These are phyloP conservation scores for Plagiodera versicolora DNA, from an alignment of 2,888 invertebrate species.

Conservation along the genomic window DNA sequence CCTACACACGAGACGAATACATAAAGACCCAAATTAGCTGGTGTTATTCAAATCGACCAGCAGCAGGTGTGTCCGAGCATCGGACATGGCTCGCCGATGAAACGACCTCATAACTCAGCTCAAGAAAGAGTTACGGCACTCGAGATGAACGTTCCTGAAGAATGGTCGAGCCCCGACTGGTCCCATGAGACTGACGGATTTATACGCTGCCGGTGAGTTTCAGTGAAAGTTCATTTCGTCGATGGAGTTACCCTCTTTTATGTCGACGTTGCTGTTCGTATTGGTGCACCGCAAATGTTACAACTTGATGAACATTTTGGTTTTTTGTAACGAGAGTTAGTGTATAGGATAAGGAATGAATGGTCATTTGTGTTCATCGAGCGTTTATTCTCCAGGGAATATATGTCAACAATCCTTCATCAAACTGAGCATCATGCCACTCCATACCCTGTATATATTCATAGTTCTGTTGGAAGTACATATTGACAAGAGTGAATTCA, in stretches of 20 bases:
- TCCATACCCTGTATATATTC: too few species aligned
- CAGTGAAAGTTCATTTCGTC: slow-evolving; percentile 45
- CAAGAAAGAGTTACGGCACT: slow-evolving; percentile 31
- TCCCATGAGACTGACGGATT: slow-evolving; percentile 38
- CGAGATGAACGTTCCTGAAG: slow-evolving; percentile 36
- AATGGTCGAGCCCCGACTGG: slow-evolving; percentile 34
- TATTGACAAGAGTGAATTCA: too few species aligned
- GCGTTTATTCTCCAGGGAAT: too few species aligned
- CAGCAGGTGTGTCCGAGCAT: slow-evolving; percentile 37
- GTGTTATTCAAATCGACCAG: slow-evolving; percentile 36
- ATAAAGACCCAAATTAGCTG: slow-evolving; percentile 29
- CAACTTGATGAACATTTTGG: too few species aligned
- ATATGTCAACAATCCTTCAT: too few species aligned
- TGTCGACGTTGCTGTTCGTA: slow-evolving; percentile 35
- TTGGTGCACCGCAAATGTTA: too few species aligned
- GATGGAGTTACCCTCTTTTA: slow-evolving; percentile 44
- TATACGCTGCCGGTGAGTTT: slow-evolving; percentile 42
- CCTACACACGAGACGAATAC: slow-evolving; percentile 13
- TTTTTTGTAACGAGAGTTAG: too few species aligned
- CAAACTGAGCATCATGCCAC: too few species aligned
- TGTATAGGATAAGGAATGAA: too few species aligned
- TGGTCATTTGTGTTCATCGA: too few species aligned
- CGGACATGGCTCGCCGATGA: slow-evolving; percentile 33
- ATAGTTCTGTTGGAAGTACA: too few species aligned
- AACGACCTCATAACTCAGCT: slow-evolving; percentile 37